Percentiles rank a stretch among this genome's conserved stretches.
These are phyloP conservation scores for Glyphotaelius pellucidus DNA, from an alignment of 2,888 invertebrate species.

Conservation along the genomic window DNA sequence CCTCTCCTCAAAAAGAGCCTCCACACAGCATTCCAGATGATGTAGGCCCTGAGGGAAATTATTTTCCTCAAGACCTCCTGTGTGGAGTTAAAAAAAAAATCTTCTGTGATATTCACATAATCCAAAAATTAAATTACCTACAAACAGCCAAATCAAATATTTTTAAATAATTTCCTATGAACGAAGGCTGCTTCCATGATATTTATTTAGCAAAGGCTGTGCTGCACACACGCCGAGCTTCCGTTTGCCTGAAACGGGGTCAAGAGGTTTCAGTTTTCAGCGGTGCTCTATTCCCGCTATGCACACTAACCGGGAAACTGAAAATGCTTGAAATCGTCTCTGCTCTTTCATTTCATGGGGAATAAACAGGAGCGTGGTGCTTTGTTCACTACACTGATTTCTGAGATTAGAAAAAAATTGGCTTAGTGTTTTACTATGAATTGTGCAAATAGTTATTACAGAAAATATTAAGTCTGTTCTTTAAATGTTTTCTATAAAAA, in stretches of 20 bases:
- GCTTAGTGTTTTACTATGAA: too few relatives aligned
- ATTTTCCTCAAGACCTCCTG: too few relatives aligned
- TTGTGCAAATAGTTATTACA: too few relatives aligned
- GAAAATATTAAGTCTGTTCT: too few relatives aligned
- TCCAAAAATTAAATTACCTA: too few relatives aligned
- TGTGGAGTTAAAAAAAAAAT: too few relatives aligned
- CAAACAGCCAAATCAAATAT: too few relatives aligned
- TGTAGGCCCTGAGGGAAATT: too few relatives aligned
- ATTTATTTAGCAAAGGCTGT: background rate
- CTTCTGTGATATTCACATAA: too few relatives aligned
- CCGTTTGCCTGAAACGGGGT: background rate
- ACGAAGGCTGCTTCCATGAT: background rate
- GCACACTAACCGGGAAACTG: background rate
- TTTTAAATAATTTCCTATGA: background rate
- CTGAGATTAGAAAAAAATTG: background rate
- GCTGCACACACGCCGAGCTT: background rate
- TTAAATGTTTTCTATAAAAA: too few relatives aligned
- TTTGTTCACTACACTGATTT: background rate
- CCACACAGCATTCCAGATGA: too few relatives aligned
- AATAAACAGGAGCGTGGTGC: background rate
- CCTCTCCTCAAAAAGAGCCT: too few relatives aligned
- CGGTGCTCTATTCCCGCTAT: background rate
- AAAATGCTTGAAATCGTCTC: background rate
- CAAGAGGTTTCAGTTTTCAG: background rate
- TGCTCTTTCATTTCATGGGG: background rate